Conservation (phyloP, 2,797 vertebrate genomes). For the Manis pentadactyla region DNA sequence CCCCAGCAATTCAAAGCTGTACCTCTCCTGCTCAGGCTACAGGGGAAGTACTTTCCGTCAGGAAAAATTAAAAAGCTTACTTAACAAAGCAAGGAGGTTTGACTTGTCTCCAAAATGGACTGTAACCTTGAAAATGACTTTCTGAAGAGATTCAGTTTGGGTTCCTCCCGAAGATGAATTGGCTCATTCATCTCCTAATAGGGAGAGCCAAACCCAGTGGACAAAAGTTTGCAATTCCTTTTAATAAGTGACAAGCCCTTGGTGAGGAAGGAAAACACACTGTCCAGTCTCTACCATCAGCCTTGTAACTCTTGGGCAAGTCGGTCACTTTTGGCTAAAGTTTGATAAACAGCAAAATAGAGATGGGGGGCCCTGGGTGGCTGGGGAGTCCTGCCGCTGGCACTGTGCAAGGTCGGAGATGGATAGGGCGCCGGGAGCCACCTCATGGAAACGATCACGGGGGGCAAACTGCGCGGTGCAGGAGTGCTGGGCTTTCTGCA, state of each 20-base stretch:
- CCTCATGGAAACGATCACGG: neutral
- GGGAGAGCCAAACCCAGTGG: neutral
- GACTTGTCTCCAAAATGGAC: neutral
- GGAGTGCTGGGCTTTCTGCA: neutral
- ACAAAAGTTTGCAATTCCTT: conserved; percentile 12
- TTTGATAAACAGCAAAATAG: neutral
- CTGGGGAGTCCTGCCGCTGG: neutral
- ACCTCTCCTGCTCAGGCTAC: neutral
- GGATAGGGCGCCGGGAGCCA: neutral
- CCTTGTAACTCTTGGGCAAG: neutral
- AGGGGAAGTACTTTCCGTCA: neutral
- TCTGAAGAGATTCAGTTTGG: neutral
- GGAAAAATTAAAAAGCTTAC: neutral
- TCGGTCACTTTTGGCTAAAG: neutral
- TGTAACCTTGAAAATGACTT: neutral
- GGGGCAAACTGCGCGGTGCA: neutral
- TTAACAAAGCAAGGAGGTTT: neutral
- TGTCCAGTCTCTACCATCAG: neutral
- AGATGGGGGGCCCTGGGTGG: neutral
- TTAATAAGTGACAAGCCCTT: neutral
- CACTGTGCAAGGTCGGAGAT: neutral
- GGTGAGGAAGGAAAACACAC: neutral
- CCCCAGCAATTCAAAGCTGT: neutral
- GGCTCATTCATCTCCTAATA: neutral
- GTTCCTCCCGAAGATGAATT: neutral